Base-by-base conservation (phyloP, 2,797 vertebrate genomes). In the Halcyon chelicuti region DNA sequence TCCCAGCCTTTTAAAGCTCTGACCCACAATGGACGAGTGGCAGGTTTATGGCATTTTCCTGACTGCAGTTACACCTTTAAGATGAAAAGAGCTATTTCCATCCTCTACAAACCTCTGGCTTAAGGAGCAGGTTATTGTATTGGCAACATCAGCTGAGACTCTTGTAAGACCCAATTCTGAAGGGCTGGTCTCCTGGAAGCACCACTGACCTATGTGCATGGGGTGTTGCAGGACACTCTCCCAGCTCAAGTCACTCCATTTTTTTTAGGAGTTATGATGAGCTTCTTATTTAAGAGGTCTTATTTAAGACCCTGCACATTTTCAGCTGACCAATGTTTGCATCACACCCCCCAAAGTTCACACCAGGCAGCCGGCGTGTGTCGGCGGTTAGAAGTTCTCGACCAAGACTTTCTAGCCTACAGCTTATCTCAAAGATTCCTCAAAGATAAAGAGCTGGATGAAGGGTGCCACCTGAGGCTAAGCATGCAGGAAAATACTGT, bases 121-220 rank as follows among this genome's bases (percentile, higher is more conserved):
- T 70, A 35, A 72, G 31, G 35, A 60, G 39, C 26, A 81, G 44
- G 6, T 67, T 46, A 16, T 1, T 33, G 12, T 18, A 35, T 6
- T n/a, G 52, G 42, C 66, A 74, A 52, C 5, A 57, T 16, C 70
- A 70, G 46, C 31, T 10, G 3, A 0, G 1, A 31, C 54, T 39
- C 40, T 5, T 16, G 47, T 15, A 12, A 18, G 28, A 17, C 2
- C 33, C 37, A 4, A 1, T 1, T 3, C 40, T 4, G 37, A n/a
- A 7, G 19, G 22, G 20, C 1, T 28, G 1, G 4, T 37, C n/a
- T 66, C 55, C 18, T 33, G 49, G 29, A 15, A 63, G 25, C 31
- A 63, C 49, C 1, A 0, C 25, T 12, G 57, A 39, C 14, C 40
- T 13, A 9, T 13, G 7, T 4, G 21, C 20, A 5, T 7, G 4